Evolutionary conservation across 2,797 vertebrate genomes (phyloP).

Genomic region (Enteromius paludinosus): DNA sequence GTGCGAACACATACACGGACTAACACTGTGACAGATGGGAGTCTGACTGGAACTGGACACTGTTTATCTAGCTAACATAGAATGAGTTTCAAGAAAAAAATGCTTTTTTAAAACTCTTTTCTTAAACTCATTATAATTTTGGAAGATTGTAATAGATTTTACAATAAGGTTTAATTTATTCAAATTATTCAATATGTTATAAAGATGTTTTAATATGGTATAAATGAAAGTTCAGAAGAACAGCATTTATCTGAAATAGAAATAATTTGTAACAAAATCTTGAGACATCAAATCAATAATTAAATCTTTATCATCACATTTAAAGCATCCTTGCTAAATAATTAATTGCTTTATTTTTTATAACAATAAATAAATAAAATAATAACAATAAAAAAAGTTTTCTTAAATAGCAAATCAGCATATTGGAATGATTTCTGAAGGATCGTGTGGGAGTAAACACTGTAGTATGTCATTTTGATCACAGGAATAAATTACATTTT

Average conservation of each 20-base stretch:
- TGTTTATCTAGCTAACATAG: constrained; percentile 28
- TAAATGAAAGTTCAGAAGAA: neutral
- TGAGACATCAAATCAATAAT: too few species aligned
- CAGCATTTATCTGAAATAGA: neutral
- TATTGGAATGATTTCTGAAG: neutral
- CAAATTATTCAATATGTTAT: neutral
- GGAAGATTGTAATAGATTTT: neutral
- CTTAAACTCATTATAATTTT: neutral
- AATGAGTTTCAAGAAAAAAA: neutral
- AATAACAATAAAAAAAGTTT: neutral
- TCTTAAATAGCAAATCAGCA: neutral
- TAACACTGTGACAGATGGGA: constrained; percentile 43
- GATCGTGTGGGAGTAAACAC: neutral
- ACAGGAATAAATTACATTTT: neutral
- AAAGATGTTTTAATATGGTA: neutral
- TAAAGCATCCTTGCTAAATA: neutral
- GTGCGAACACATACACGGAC: constrained; percentile 44
- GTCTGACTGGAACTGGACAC: constrained; percentile 1
- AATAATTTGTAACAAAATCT: neutral
- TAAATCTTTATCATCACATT: too few species aligned
- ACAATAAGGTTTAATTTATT: neutral
- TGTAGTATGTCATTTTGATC: neutral
- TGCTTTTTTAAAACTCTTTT: neutral
- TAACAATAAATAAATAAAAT: neutral
- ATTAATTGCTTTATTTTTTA: neutral